phyloP scores from a whole-genome alignment of 1,140 invertebrate species.

The Nasonia vitripennis region DNA sequence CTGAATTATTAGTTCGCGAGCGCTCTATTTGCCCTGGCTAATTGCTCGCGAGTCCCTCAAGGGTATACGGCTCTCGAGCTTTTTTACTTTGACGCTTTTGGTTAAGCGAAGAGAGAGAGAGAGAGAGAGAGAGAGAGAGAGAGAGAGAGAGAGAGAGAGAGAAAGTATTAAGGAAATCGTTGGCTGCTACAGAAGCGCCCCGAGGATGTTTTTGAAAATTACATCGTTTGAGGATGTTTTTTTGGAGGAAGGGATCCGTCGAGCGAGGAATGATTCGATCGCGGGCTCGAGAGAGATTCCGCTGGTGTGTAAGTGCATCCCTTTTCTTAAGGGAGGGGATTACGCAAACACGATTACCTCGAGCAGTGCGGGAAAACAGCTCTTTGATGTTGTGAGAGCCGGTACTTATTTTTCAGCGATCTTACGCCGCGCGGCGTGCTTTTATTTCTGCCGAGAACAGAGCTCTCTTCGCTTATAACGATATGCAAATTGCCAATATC shows the following conservation, averaged over 20 bases:
- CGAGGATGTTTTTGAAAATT: neutral
- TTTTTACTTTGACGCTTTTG: neutral
- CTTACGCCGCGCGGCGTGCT: too few species aligned
- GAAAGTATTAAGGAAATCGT: neutral
- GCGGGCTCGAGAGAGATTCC: neutral
- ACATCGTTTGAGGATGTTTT: neutral
- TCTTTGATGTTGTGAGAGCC: neutral
- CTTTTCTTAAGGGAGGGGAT: neutral
- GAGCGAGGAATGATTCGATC: neutral
- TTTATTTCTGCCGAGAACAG: too few species aligned
- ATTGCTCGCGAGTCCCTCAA: neutral
- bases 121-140: too few species aligned
- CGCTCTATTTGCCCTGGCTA: constrained; percentile 29
- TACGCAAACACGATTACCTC: neutral
- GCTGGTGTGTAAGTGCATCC: neutral
- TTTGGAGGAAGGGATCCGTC: neutral
- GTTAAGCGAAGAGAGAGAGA: neutral
- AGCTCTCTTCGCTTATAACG: too few species aligned
- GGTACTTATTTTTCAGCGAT: neutral
- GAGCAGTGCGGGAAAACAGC: neutral
- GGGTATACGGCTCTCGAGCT: neutral
- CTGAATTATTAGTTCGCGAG: constrained; percentile 36
- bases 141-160: too few species aligned
- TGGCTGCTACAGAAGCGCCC: too few species aligned
- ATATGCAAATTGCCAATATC: too few species aligned